Percentiles rank a stretch among this genome's conserved stretches.
phyloP scores from a whole-genome alignment of 2,113 vertebrate species.

The Chloebia gouldiae region DNA sequence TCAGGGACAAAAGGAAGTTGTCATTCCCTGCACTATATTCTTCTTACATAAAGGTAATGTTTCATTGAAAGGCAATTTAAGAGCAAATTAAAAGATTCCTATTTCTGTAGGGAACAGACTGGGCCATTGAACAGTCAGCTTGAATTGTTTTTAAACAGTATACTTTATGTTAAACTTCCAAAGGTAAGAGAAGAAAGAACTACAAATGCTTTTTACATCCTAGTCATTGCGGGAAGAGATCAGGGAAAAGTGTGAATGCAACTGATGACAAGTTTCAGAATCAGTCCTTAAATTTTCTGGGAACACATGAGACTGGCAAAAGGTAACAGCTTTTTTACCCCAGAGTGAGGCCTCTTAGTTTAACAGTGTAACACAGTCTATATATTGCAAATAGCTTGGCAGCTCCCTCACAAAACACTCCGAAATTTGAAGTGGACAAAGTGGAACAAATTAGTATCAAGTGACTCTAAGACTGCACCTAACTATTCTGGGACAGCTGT shows the following conservation, averaged over 20 bases:
- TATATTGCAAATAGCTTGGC: neutral
- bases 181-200: neutral
- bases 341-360: neutral
- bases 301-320: neutral
- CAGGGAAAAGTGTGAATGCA: neutral
- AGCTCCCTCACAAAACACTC: neutral
- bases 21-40: neutral
- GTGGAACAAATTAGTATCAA: neutral
- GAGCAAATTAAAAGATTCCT: neutral
- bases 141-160: neutral
- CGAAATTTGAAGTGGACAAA: neutral
- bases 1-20: neutral
- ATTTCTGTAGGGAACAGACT: neutral
- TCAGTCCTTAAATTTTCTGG: neutral
- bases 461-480: neutral
- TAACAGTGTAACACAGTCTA: neutral
- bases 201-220: neutral
- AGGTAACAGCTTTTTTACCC: neutral
- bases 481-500: neutral
- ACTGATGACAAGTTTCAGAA: neutral
- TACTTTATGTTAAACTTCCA: neutral
- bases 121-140: neutral
- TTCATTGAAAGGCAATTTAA: neutral
- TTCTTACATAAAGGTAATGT: neutral
- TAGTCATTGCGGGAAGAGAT: neutral